phyloP scores from a whole-genome alignment of 2,113 vertebrate species.

The Pangasianodon gigas region DNA sequence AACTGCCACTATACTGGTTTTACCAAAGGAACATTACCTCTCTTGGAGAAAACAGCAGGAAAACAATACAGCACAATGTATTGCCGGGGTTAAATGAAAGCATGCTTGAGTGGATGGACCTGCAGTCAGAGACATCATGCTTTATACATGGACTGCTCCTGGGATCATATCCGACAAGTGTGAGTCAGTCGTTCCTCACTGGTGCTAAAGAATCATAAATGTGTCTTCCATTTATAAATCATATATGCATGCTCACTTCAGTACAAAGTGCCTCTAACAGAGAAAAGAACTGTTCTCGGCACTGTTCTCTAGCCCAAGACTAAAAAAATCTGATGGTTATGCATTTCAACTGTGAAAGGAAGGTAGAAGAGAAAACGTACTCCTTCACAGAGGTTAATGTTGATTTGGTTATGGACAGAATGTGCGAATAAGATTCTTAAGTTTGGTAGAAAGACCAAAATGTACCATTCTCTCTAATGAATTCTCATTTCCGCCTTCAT shows the following conservation, averaged over 20 bases:
- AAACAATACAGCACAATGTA: background rate
- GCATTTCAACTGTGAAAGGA: background rate
- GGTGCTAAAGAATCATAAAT: background rate
- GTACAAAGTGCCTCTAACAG: background rate
- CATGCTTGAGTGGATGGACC: conserved; percentile 10
- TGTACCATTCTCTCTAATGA: too few relatives aligned
- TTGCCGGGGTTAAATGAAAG: background rate
- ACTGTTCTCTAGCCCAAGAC: background rate
- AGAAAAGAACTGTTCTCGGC: background rate
- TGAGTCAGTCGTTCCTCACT: background rate
- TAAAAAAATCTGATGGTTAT: background rate
- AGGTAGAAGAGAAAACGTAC: background rate
- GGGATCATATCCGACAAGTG: background rate
- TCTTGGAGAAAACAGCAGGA: background rate
- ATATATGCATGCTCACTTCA: background rate
- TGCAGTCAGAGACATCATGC: background rate
- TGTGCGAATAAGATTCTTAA: too few relatives aligned
- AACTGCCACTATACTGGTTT: background rate
- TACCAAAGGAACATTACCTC: background rate
- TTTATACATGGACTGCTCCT: background rate
- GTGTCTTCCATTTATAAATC: background rate
- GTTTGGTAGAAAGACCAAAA: background rate
- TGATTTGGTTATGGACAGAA: background rate
- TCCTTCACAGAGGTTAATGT: background rate
- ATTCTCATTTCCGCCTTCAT: too few relatives aligned